Percentiles rank a stretch among this genome's conserved stretches.
Evolutionary conservation across 2,888 invertebrate species (phyloP).

Genomic region (Prionchulus punctatus): DNA sequence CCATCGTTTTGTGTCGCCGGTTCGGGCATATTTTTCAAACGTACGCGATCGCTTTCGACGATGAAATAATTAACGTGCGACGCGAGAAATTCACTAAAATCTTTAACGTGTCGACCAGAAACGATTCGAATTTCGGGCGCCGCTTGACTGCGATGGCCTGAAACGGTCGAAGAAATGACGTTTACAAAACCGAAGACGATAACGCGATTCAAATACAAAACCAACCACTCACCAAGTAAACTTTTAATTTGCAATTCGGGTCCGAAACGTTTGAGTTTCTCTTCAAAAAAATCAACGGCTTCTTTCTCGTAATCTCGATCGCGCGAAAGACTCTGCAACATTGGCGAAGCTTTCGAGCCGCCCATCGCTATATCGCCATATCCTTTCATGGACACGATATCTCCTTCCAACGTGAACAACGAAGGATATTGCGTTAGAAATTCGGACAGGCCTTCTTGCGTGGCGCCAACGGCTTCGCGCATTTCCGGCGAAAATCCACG

Average conservation of each 20-base stretch:
- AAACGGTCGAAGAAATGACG: conserved; percentile 14
- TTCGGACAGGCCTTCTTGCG: conserved; percentile 63
- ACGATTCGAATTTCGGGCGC: conserved; percentile 91
- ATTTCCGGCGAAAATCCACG: conserved; percentile 98
- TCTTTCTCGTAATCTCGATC: conserved; percentile 71
- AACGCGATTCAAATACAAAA: background rate
- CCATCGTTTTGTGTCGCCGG: conserved; percentile 17
- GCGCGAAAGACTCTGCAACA: conserved; percentile 18
- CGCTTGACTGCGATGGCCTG: conserved; percentile 47
- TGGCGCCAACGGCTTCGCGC: conserved; percentile 50
- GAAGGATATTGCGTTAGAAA: conserved; percentile 91
- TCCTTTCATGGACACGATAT: conserved; percentile 36
- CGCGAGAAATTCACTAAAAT: conserved; percentile 71
- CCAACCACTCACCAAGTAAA: conserved; percentile 54
- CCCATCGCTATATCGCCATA: conserved; percentile 31
- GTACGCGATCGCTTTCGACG: conserved; percentile 40
- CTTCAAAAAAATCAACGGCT: conserved; percentile 90
- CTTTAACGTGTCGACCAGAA: conserved; percentile 79
- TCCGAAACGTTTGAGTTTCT: conserved; percentile 82
- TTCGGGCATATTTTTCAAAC: conserved; percentile 29
- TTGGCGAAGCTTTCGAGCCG: conserved; percentile 23
- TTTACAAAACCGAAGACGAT: background rate
- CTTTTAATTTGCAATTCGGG: conserved; percentile 93
- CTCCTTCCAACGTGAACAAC: conserved; percentile 81
- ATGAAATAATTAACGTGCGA: conserved; percentile 70